phyloP scores from a whole-genome alignment of 2,888 invertebrate genomes.

The Sesia apiformis region DNA sequence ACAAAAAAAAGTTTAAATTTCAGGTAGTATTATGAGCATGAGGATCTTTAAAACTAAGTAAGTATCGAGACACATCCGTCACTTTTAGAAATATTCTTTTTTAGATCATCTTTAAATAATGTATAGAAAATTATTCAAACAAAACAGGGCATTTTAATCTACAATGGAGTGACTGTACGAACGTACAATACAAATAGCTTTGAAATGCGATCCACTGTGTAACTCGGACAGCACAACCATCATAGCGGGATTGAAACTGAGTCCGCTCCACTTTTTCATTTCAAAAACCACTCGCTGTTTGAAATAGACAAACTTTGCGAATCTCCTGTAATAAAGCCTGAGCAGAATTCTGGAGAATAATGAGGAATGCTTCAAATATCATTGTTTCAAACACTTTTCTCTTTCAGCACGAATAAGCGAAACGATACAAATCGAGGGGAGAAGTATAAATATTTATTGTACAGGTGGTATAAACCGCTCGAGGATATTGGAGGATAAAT shows the following conservation, averaged over 20 bases:
- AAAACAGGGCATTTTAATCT: too few species aligned
- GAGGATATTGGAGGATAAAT: slow-evolving; percentile 74
- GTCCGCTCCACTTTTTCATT: not conserved
- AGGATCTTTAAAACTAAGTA: too few species aligned
- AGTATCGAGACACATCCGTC: too few species aligned
- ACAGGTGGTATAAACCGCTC: slow-evolving; percentile 73
- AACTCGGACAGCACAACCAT: not conserved
- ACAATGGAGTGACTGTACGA: too few species aligned
- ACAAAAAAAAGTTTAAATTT: too few species aligned
- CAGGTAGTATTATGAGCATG: too few species aligned
- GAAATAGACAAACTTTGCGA: not conserved
- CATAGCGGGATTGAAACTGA: not conserved
- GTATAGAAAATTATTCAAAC: too few species aligned
- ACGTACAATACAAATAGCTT: not conserved
- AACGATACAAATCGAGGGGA: slow-evolving; percentile 58
- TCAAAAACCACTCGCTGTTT: not conserved
- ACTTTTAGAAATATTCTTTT: too few species aligned
- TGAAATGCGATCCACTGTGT: not conserved
- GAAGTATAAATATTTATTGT: slow-evolving; percentile 72
- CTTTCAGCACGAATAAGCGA: slow-evolving; percentile 31
- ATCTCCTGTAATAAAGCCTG: not conserved
- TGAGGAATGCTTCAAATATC: slow-evolving; percentile 8
- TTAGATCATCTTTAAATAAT: too few species aligned
- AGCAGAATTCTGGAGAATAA: not conserved
- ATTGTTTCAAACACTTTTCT: slow-evolving; percentile 14